Evolutionary conservation across 2,888 invertebrate genomes (phyloP).

Genomic region (Drosophila quinaria): DNA sequence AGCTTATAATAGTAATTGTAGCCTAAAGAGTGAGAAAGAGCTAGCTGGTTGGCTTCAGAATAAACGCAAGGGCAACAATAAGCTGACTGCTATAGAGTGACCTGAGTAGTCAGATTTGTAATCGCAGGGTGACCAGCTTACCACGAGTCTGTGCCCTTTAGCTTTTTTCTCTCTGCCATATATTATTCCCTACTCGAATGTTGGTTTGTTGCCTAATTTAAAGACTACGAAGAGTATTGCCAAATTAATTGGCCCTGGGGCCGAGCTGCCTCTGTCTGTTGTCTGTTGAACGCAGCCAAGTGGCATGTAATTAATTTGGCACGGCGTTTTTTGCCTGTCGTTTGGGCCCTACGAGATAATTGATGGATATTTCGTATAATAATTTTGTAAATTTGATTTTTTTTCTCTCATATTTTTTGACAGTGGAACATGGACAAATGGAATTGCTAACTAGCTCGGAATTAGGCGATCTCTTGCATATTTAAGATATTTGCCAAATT

Average conservation of each 20-base stretch:
- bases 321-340: slow-evolving; percentile 22
- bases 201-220: slow-evolving; percentile 2
- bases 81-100: too few relatives aligned
- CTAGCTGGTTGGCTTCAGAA: too few relatives aligned
- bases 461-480: slow-evolving; percentile 13
- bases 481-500: slow-evolving; percentile 45
- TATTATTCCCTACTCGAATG: slow-evolving; percentile 1
- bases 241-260: slow-evolving; percentile 9
- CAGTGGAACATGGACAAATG: slow-evolving; percentile 14
- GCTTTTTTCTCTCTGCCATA: background rate
- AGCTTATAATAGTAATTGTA: background rate
- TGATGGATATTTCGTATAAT: slow-evolving; percentile 33
- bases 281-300: slow-evolving; percentile 14
- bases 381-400: slow-evolving; percentile 10
- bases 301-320: slow-evolving; percentile 40
- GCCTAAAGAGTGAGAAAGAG: background rate
- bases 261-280: background rate
- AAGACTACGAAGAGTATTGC: slow-evolving; percentile 3
- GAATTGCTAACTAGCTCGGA: slow-evolving; percentile 18
- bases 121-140: background rate
- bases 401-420: slow-evolving; percentile 1
- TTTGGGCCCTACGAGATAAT: slow-evolving; percentile 29
- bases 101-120: too few relatives aligned
- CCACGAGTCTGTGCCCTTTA: too few relatives aligned
- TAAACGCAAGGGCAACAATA: too few relatives aligned